Base-by-base conservation (phyloP, 2,113 vertebrate species). In the Anoura caudifer region DNA sequence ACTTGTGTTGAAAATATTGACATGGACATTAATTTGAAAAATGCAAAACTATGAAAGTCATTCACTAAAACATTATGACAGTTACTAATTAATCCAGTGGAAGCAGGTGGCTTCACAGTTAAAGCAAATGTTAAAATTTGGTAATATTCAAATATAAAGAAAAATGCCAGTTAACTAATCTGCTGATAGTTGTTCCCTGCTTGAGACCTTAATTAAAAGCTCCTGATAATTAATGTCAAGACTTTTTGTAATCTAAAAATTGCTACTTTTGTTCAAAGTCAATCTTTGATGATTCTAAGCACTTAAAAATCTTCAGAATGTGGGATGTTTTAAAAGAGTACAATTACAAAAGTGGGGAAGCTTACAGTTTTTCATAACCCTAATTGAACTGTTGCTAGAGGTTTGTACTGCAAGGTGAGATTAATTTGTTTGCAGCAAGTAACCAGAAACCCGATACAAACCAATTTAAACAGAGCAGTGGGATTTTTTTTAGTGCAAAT, bases 161-260 rank as follows among this genome's bases (percentile, higher is more conserved):
- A 96, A 93, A 93, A 59, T 87, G 6, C 47, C 31, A 95, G 31
- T 90, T 86, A 91, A 75, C 88, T 50, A 88, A 94, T 87, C 11
- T 24, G 1, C 41, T 63, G 24, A 26, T 91, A 70, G 22, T 67
- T 75, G 85, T 67, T 88, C 15, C 33, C 3, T 95, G 75, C 36
- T 95, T 91, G 72, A 92, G 26, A 83, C 19, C 31, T 77, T 90
- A 95, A 84, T 87, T 92, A 87, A 96, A 94, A 80, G 4, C 50
- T 77, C 26, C 9, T 56, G 43, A 61, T 38, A 84, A 92, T 36
- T 96, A 41, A 50, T 90, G 45, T 92, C 67, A 94, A 95, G 45
- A 84, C 5, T 38, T 88, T 73, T 87, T 56, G 1, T 54, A 73
- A 85, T 73, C 77, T 94, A 61, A 92, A 95, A 95, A 67, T 47